Conservation (phyloP, 2,113 vertebrate genomes). For the Gymnorhina tibicen region DNA sequence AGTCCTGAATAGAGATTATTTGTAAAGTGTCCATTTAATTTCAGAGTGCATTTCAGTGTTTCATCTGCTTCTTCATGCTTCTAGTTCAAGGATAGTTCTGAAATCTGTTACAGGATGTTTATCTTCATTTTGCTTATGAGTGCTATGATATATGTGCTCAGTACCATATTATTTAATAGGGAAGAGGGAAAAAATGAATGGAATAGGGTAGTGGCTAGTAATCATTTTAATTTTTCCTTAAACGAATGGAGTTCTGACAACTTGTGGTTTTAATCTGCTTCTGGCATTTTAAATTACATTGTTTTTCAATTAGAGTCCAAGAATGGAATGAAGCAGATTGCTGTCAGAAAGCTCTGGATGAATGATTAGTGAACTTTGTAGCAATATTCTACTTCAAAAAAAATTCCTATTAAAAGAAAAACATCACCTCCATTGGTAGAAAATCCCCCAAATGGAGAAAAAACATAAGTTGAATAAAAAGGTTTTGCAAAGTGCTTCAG, state of each 20-base stretch:
- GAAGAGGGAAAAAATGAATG: not conserved
- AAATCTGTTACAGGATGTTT: not conserved
- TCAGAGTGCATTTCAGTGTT: not conserved
- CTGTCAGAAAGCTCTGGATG: not conserved
- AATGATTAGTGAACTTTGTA: not conserved
- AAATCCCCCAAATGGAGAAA: not conserved
- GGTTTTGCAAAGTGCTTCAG: not conserved
- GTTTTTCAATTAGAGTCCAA: not conserved
- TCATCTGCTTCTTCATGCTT: not conserved
- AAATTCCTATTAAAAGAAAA: not conserved
- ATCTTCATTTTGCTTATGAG: not conserved
- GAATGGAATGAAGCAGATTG: not conserved
- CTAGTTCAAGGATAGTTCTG: not conserved
- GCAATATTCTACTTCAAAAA: not conserved
- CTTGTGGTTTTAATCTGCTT: not conserved
- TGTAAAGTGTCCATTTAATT: not conserved
- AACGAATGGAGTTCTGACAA: not conserved
- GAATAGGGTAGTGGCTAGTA: not conserved
- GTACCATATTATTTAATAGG: not conserved
- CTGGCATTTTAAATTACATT: not conserved
- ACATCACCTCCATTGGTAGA: not conserved
- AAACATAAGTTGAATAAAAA: not conserved
- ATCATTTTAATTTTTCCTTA: not conserved
- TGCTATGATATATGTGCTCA: not conserved
- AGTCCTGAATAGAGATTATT: not conserved